Evolutionary conservation across 1,140 invertebrate genomes (phyloP), one percentile per base, ranked within the genome.

Genomic region (Amyelois transitella): DNA sequence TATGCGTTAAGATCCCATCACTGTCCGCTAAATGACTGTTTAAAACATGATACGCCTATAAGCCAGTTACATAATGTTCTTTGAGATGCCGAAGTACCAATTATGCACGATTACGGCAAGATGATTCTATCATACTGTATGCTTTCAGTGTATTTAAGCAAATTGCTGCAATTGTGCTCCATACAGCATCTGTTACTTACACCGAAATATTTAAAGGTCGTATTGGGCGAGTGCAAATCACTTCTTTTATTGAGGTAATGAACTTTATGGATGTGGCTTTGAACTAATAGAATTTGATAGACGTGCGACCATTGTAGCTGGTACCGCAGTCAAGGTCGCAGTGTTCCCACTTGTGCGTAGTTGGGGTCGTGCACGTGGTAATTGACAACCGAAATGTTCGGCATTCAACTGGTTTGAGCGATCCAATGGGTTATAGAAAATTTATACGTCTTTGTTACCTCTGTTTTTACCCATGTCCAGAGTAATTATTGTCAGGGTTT

Each of bases 201-300:
- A 55, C 25, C 53, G 51, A 53, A 51, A 51, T 53, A 54, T 54
- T 58, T 51, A 54, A 64, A 64, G 58, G 62, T 64, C 57, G 43
- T 45, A 32, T 58, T 62, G 44, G 24, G 51, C 54, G 56, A 54
- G 65, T 56, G 45, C 67, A 69, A 77, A 73, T 75, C 55, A 65
- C 60, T 69, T 54, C 54, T 69, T 67, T 69, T 59, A 77, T 76
- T 70, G 65, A 75, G 67, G 62, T 77, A 77, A 75, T 74, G 69
- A 81, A 77, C 66, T 77, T 72, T 76, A 77, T 77, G 74, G 66
- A 81, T 75, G 70, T 76, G 75, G 69, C 75, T 82, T 83, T 81
- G 80, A 77, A 76, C 71, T 72, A 81, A 79, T 86, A 78, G 71
- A 79, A 67, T 63, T 61, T 75, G 75, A 80, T 80, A 77, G 80